Percentiles rank a stretch among this genome's conserved stretches.
Conservation (phyloP, 2,797 vertebrate genomes). For the Carcharodon carcharias region DNA sequence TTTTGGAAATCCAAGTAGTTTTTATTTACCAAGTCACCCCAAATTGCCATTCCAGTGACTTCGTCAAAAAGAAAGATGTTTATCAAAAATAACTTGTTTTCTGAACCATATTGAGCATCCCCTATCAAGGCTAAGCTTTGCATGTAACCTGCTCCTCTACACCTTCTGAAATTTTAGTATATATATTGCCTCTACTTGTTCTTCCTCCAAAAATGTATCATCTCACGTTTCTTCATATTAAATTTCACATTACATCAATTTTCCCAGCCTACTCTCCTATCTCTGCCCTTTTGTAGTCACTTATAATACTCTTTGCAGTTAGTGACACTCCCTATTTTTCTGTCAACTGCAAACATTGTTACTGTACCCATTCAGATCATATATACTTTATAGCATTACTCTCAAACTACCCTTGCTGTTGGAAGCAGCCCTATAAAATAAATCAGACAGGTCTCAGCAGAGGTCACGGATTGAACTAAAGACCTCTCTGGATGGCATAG, state of each 20-base stretch:
- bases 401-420: background rate
- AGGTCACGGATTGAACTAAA: background rate
- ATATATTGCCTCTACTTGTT: background rate
- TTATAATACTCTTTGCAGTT: background rate
- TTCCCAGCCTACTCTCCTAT: background rate
- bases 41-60: background rate
- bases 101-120: background rate
- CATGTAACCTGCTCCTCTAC: background rate
- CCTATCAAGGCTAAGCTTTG: background rate
- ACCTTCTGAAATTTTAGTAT: background rate
- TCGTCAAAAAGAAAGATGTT: background rate
- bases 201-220: constrained; percentile 3
- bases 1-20: background rate
- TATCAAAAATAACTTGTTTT: background rate
- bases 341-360: background rate
- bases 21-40: background rate
- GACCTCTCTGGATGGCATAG: background rate
- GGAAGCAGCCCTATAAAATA: background rate
- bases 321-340: background rate
- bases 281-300: too few species aligned
- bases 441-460: background rate
- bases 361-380: background rate
- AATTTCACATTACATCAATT: background rate
- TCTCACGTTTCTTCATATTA: background rate
- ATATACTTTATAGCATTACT: background rate